Base-by-base conservation (phyloP, 2,113 vertebrate species). In the Vanacampus margaritifer region DNA sequence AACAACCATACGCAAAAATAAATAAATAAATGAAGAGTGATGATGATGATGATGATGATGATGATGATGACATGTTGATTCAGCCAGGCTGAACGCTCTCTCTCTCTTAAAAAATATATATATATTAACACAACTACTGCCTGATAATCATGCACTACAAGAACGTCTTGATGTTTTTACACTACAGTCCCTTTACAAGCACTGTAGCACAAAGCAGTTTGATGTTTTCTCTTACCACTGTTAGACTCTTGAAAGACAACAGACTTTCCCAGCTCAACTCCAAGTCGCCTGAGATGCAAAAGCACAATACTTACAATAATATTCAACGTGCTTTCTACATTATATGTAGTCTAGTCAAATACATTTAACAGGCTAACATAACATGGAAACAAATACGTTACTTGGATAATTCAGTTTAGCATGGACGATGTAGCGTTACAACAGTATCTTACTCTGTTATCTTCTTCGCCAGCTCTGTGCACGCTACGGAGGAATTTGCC, bases 171-270 rank as follows among this genome's bases (percentile, higher is more conserved):
- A 32, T 32, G 28, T 2, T 32, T 32, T 32, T 32, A 32, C n/a
- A n/a, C 28, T 32, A 2, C 28, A 32, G 28, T 32, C 28, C 28
- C 28, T 32, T 32, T 32, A 32, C 2, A 32, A 2, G 28, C 28
- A 32, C 28, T 32, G 28, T 32, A 32, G 4, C 28, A 32, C 28
- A 32, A 32, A 32, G 28, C 28, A 32, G 28, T 32, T 32, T 32
- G 28, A 32, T 32, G 28, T 32, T 46, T 41, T 41, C 21, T 51
- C 88, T 91, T 66, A 98, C 97, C 97, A 94, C 96, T 92, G 86
- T 99, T 99, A 3, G 95, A 94, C 75, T 98, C 97, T 75, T 99
- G 97, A 75, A 95, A 98, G 6, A 99, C 97, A 72, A 96, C 94
- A 54, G 97, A 95, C 67, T 98, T 99, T 19, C 97, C 97, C 85